Base-by-base conservation (phyloP, 2,888 invertebrate species). In the Amiota mariae region DNA sequence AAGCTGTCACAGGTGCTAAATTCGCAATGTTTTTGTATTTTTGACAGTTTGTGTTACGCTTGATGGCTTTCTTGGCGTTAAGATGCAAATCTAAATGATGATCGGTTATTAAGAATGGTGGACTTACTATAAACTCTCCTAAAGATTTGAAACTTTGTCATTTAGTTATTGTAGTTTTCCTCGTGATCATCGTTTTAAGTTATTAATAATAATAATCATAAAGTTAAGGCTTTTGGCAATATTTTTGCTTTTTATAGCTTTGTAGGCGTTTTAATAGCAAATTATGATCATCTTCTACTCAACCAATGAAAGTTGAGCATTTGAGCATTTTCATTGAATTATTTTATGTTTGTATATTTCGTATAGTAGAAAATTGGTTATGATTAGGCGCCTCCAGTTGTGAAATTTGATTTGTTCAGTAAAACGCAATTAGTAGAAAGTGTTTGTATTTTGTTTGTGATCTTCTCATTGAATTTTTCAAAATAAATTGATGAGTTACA, bases 31-130 rank as follows among this genome's bases (percentile, higher is more conserved):
- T 71, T 49, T 47, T 71, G 20, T 71, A 15, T 70, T 74, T 82
- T 79, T 82, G 81, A 82, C 82, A 73, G 76, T 76, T 71, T 74
- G 24, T 84, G 86, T 83, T 81, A 85, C 77, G 85, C 76, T 70
- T 84, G 81, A 24, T 68, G 67, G 48, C 20, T 68, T 68, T 51
- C 36, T 54, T 54, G 51, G 81, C 84, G 81, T 79, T 82, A 68
- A 36, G 36, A 36, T 36, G 54, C 20, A 68, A 24, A 68, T 36
- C 36, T n/a, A 68, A 54, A 68, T 68, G 51, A 49, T 54, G 20
- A 68, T 68, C 67, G n/a, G 20, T 68, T 13, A 48, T 47, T 49
- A 51, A 68, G 51, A 68, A 47, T 18, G 59, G 11, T 20, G 36
- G 8, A 36, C 36, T 6, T 3, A 57, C 15, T 57, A 57, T 57